These are phyloP conservation scores for Pemphigus obesinymphae DNA, from an alignment of 1,140 invertebrate species.

Conservation along the genomic window DNA sequence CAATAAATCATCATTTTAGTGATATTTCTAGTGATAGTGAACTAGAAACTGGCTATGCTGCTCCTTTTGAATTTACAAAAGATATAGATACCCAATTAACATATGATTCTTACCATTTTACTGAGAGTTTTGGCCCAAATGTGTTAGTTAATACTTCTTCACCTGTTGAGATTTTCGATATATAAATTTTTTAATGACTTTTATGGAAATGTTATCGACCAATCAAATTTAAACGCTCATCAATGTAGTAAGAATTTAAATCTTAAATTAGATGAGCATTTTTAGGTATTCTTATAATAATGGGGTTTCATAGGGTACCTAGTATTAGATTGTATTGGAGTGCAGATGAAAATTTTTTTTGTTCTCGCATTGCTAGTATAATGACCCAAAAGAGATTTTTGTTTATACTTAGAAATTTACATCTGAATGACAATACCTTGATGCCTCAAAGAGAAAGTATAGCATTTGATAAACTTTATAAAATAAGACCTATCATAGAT, in stretches of 20 bases:
- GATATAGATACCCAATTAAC: not conserved
- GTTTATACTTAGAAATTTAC: not conserved
- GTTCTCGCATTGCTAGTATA: not conserved
- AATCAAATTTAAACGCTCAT: not conserved
- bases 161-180: not conserved
- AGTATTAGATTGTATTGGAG: not conserved
- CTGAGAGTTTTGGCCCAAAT: not conserved
- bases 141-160: not conserved
- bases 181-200: not conserved
- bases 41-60: no score
- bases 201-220: not conserved
- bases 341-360: not conserved
- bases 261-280: not conserved
- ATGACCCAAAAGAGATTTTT: not conserved
- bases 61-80: not conserved
- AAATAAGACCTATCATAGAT: not conserved
- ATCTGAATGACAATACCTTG: not conserved
- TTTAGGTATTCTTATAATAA: not conserved
- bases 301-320: not conserved
- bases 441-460: not conserved
- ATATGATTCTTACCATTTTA: not conserved
- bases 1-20: no score
- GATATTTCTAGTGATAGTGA: no score
- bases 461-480: not conserved
- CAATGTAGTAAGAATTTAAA: not conserved